These are phyloP conservation scores for Zaprionus davidi DNA, from an alignment of 1,140 invertebrate genomes.

Conservation along the genomic window DNA sequence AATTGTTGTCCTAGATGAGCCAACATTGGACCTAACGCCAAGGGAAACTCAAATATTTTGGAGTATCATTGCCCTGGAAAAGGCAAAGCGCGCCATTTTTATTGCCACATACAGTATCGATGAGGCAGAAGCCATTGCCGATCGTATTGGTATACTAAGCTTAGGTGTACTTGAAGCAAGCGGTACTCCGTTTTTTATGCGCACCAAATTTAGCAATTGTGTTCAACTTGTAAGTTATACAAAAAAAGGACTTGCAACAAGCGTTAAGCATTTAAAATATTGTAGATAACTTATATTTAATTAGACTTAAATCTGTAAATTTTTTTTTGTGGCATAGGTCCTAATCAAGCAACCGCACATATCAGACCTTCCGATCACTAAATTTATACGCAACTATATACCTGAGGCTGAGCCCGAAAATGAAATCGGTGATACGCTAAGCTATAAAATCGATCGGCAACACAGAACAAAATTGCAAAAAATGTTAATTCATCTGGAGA, in stretches of 20 bases:
- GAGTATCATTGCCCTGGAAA: constrained; percentile 86
- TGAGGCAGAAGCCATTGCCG: constrained; percentile 64
- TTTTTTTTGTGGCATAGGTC: constrained; percentile 26
- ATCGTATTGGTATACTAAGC: constrained; percentile 69
- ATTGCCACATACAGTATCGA: constrained; percentile 64
- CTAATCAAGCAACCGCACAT: constrained; percentile 68
- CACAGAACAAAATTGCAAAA: constrained; percentile 51
- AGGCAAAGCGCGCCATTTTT: constrained; percentile 53
- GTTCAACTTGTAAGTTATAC: constrained; percentile 90
- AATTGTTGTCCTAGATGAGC: constrained; percentile 69
- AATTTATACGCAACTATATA: constrained; percentile 58
- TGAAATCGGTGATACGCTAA: constrained; percentile 70
- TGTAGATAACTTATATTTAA: not conserved
- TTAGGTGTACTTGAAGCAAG: constrained; percentile 68
- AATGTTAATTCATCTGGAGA: constrained; percentile 72
- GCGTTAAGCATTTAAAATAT: not conserved
- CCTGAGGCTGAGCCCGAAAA: constrained; percentile 55
- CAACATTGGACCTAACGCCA: constrained; percentile 40
- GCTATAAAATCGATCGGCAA: constrained; percentile 46
- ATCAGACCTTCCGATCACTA: constrained; percentile 63
- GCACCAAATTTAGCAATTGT: constrained; percentile 94
- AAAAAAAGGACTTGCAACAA: too few relatives aligned
- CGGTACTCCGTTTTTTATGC: constrained; percentile 93
- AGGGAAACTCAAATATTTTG: constrained; percentile 86
- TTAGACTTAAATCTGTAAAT: not conserved